Evolutionary conservation across 2,113 vertebrate genomes (phyloP).

Genomic region (Elephantulus edwardii): DNA sequence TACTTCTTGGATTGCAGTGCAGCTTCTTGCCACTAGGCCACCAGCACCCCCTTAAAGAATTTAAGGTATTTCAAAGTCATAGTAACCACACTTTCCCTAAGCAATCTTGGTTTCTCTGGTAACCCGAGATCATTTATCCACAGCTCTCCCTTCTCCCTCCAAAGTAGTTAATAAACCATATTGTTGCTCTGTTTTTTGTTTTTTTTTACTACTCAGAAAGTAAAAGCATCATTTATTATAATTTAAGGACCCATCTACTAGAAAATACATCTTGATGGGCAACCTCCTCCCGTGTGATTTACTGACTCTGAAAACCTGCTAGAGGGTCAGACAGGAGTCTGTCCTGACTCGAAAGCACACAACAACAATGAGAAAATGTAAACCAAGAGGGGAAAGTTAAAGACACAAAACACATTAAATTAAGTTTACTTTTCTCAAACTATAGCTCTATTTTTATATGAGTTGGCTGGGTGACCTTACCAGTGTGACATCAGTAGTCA

Average conservation of each 20-base stretch:
- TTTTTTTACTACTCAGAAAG: too few relatives aligned
- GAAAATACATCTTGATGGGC: too few relatives aligned
- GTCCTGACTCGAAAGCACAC: too few relatives aligned
- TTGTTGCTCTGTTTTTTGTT: not conserved
- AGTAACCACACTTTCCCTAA: not conserved
- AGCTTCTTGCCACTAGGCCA: too few relatives aligned
- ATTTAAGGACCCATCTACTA: too few relatives aligned
- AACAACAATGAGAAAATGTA: not conserved
- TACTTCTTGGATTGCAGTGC: too few relatives aligned
- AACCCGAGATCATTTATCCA: not conserved
- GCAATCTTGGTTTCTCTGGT: not conserved
- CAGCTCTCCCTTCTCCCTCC: not conserved
- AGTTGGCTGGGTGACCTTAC: not conserved
- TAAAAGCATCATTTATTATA: too few relatives aligned
- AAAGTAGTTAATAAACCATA: not conserved
- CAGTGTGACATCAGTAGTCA: not conserved
- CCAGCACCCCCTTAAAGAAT: too few relatives aligned
- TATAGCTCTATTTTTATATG: not conserved
- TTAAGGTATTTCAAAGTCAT: slow-evolving; percentile 1
- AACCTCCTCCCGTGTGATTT: too few relatives aligned
- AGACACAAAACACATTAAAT: not conserved
- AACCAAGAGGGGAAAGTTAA: not conserved
- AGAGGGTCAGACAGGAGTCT: too few relatives aligned
- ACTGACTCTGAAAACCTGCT: too few relatives aligned
- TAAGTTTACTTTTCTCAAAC: not conserved